Percentiles rank a stretch among this genome's conserved stretches.
Conservation (phyloP, 2,888 invertebrate species). For the Barypeithes pellucidus region DNA sequence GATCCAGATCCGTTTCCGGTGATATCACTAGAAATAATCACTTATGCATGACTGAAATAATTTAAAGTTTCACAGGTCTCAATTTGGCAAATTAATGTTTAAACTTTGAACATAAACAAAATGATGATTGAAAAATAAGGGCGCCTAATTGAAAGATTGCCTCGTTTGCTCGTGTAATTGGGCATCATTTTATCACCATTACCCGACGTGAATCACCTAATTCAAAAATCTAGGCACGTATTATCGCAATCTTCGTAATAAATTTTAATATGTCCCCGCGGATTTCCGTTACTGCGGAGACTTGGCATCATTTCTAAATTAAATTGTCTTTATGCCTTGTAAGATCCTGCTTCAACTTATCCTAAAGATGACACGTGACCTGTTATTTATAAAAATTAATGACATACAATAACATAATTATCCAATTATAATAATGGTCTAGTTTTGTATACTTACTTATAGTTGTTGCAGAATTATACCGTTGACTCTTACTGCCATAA, state of each 20-base stretch:
- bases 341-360: conserved; percentile 19
- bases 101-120: conserved; percentile 1
- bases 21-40: too few relatives aligned
- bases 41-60: too few relatives aligned
- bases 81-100: not conserved
- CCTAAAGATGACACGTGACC: conserved; percentile 14
- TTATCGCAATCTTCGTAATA: conserved; percentile 37
- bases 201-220: conserved; percentile 32
- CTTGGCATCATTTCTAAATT: conserved; percentile 38
- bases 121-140: conserved; percentile 28
- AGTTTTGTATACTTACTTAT: too few relatives aligned
- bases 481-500: too few relatives aligned
- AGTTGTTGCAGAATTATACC: too few relatives aligned
- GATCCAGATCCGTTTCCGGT: too few relatives aligned
- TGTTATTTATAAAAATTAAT: conserved; percentile 1
- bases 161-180: conserved; percentile 37
- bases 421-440: too few relatives aligned
- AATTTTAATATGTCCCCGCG: conserved; percentile 45
- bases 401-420: too few relatives aligned
- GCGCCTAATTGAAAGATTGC: conserved; percentile 35
- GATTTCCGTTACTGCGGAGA: conserved; percentile 44
- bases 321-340: conserved; percentile 29
- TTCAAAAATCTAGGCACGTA: conserved; percentile 37
- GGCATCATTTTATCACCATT: conserved; percentile 35
- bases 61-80: too few relatives aligned